Base-by-base conservation (phyloP, 2,888 invertebrate species). In the Bursaphelenchus okinawaensis region DNA sequence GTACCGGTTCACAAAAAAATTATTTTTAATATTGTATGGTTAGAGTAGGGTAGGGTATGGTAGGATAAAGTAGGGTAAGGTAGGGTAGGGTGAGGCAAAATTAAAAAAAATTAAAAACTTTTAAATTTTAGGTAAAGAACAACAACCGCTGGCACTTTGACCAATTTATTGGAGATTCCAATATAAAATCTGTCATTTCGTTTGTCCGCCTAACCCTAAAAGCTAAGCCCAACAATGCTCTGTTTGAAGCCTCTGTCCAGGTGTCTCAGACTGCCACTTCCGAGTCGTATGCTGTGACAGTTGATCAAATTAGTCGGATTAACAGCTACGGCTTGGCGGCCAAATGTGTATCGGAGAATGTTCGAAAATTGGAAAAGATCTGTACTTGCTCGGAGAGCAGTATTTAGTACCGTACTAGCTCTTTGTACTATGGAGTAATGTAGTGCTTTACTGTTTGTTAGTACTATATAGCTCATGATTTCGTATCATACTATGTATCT, bases 51-150 rank as follows among this genome's bases (percentile, higher is more conserved):
- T n/a, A n/a, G n/a, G n/a, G n/a, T n/a, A n/a, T n/a, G n/a, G n/a
- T n/a, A n/a, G n/a, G n/a, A n/a, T n/a, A n/a, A n/a, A n/a, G n/a
- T n/a, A n/a, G n/a, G n/a, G n/a, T n/a, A n/a, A n/a, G n/a, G n/a
- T n/a, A n/a, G n/a, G n/a, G n/a, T n/a, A n/a, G n/a, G n/a, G n/a
- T n/a, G n/a, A n/a, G n/a, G n/a, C n/a, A n/a, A n/a, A n/a, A n/a
- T n/a, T n/a, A n/a, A n/a, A n/a, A n/a, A n/a, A n/a, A n/a, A n/a
- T n/a, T n/a, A n/a, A n/a, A n/a, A n/a, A n/a, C n/a, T n/a, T n/a
- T n/a, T n/a, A n/a, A n/a, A 54, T 19, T 61, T 66, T 29, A 66
- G 66, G 65, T 65, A 16, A 28, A 65, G 52, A 66, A 65, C 28
- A 65, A 65, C 31, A 65, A 65, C 28, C 65, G 65, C 16, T 65